phyloP scores from a whole-genome alignment of 2,888 invertebrate species.

The Molanna angustata region DNA sequence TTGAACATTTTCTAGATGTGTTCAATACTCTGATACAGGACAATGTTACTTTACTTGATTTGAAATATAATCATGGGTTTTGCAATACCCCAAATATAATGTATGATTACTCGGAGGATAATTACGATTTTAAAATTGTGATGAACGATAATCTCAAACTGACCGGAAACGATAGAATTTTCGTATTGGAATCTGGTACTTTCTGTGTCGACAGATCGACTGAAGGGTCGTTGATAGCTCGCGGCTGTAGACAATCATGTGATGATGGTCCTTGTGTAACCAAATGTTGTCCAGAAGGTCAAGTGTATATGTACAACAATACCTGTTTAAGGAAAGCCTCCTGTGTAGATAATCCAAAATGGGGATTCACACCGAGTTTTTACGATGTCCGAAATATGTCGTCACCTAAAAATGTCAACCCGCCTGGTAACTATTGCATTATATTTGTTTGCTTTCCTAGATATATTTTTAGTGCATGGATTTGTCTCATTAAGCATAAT shows the following conservation, averaged over 20 bases:
- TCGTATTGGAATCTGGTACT: slow-evolving; percentile 39
- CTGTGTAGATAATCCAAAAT: slow-evolving; percentile 41
- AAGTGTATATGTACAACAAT: slow-evolving; percentile 44
- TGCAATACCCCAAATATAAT: slow-evolving; percentile 16
- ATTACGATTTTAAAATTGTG: slow-evolving; percentile 37
- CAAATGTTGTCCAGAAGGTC: slow-evolving; percentile 56
- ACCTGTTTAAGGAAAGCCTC: slow-evolving; percentile 36
- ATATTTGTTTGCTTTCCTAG: background rate
- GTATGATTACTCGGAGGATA: slow-evolving; percentile 6
- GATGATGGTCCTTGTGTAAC: slow-evolving; percentile 45
- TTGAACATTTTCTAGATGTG: no score
- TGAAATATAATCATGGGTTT: slow-evolving; percentile 8
- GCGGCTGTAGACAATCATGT: slow-evolving; percentile 42
- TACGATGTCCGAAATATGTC: slow-evolving; percentile 40
- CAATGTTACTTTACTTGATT: slow-evolving; percentile 27
- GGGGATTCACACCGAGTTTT: slow-evolving; percentile 41
- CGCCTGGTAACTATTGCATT: slow-evolving; percentile 45
- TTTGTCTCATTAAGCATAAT: no score
- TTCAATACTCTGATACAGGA: slow-evolving; percentile 8
- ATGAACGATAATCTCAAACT: slow-evolving; percentile 42
- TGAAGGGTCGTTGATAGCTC: slow-evolving; percentile 39
- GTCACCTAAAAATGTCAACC: slow-evolving; percentile 27
- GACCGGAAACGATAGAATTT: slow-evolving; percentile 35
- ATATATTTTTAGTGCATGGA: no score
- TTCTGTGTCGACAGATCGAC: slow-evolving; percentile 49